Conservation (phyloP, 2,888 invertebrate genomes). For the Trachelus troglodyta region DNA sequence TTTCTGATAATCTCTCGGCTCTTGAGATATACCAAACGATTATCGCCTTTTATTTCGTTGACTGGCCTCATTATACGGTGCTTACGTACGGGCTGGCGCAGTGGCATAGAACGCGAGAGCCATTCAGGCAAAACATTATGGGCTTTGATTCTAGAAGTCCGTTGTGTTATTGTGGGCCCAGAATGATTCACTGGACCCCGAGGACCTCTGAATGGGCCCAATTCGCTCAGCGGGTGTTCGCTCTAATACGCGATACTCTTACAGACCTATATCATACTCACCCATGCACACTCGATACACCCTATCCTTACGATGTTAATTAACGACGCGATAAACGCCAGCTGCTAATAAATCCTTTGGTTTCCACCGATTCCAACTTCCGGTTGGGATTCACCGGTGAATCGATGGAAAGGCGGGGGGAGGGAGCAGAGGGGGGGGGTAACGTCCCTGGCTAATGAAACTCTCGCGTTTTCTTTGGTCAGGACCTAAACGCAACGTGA, state of each 20-base stretch:
- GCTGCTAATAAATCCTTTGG: not conserved
- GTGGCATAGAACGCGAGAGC: not conserved
- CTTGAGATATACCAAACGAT: conserved; percentile 15
- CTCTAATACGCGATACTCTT: conserved; percentile 5
- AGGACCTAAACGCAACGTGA: not conserved
- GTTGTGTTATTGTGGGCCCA: not conserved
- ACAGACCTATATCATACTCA: not conserved
- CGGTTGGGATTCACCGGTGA: no score
- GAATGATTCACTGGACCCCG: conserved; percentile 6
- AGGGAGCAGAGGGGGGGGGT: no score
- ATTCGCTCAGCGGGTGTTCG: conserved; percentile 2
- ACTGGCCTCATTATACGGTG: conserved; percentile 38
- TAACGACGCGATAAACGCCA: not conserved
- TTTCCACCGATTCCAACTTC: no score
- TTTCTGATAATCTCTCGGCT: conserved; percentile 9
- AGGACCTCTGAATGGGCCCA: conserved; percentile 7
- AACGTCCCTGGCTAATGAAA: no score
- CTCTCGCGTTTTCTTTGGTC: no score
- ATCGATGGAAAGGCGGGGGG: no score
- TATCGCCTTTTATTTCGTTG: conserved; percentile 29
- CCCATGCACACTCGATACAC: not conserved
- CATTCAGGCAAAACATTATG: conserved; percentile 5
- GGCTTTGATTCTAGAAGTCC: conserved; percentile 6
- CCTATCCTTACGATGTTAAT: not conserved
- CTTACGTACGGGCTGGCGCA: conserved; percentile 18